Evolutionary conservation across 1,140 invertebrate genomes (phyloP).

Genomic region (Atopsyche davidsoni): DNA sequence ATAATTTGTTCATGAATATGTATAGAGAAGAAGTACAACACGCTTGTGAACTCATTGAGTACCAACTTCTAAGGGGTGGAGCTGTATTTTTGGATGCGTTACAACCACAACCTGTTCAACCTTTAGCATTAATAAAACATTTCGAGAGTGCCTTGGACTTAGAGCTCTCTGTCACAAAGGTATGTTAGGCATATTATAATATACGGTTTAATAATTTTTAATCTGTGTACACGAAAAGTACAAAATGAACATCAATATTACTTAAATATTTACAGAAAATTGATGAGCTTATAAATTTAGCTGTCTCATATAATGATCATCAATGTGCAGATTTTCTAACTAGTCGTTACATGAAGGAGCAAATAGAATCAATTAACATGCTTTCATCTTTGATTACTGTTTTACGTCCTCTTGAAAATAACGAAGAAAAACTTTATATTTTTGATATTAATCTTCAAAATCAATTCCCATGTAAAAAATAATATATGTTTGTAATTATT

Average conservation of each 20-base stretch:
- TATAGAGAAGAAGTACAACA: conserved; percentile 14
- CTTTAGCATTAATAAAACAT: conserved; percentile 5
- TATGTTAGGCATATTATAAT: neutral
- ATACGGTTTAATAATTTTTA: neutral
- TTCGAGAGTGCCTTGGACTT: conserved; percentile 13
- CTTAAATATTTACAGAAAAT: conserved; percentile 10
- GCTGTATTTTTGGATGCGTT: conserved; percentile 2
- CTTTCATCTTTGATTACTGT: conserved; percentile 9
- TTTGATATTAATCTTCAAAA: neutral
- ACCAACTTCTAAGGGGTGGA: conserved; percentile 15
- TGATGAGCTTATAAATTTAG: conserved; percentile 4
- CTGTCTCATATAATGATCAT: conserved; percentile 12
- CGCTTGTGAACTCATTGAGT: conserved; percentile 4
- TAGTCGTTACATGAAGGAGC: conserved; percentile 7
- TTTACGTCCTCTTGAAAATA: neutral
- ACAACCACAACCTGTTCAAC: neutral
- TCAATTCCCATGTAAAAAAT: neutral
- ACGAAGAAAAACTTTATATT: neutral
- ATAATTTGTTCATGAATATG: conserved; percentile 14
- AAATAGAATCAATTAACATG: conserved; percentile 7
- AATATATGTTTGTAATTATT: no score
- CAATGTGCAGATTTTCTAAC: conserved; percentile 11
- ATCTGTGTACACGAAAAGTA: neutral
- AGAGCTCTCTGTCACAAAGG: conserved; percentile 7
- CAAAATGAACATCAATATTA: no score